A percentile compares a stretch with the other conserved stretches of the same genome.
Conservation (phyloP, 2,888 invertebrate species). For the Ormyrus rosae region DNA sequence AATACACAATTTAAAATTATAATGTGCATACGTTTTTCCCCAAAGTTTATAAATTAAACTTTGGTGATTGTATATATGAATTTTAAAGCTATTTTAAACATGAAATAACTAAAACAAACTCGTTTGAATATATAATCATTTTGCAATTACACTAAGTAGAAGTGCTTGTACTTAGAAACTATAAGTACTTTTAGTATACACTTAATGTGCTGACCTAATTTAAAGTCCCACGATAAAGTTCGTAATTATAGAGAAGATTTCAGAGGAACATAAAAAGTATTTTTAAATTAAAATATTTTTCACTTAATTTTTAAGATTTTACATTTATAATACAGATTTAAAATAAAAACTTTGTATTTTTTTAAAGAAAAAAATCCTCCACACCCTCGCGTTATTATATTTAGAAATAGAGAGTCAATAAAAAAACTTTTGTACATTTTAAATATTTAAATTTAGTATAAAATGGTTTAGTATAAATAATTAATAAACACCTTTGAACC, state of each 20-base stretch:
- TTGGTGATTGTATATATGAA: background rate
- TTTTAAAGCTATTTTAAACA: slow-evolving; percentile 12
- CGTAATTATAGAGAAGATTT: slow-evolving; percentile 14
- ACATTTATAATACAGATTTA: background rate
- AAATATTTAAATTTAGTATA: too few relatives aligned
- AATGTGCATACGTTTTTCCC: too few relatives aligned
- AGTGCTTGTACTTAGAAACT: slow-evolving; percentile 45
- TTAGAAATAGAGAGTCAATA: too few relatives aligned
- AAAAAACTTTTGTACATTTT: too few relatives aligned
- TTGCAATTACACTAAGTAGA: slow-evolving; percentile 45
- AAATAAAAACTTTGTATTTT: too few relatives aligned
- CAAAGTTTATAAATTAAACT: too few relatives aligned
- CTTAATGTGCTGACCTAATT: slow-evolving; percentile 48
- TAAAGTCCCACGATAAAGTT: slow-evolving; percentile 38
- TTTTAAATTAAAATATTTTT: slow-evolving; percentile 32
- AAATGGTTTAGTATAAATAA: too few relatives aligned
- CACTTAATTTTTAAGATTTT: slow-evolving; percentile 6
- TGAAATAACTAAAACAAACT: slow-evolving; percentile 17
- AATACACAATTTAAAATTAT: too few relatives aligned
- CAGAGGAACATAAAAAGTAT: slow-evolving; percentile 9
- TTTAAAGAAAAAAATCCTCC: too few relatives aligned
- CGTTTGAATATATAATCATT: slow-evolving; percentile 9
- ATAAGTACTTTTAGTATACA: slow-evolving; percentile 48
- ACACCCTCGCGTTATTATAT: too few relatives aligned
- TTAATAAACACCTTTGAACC: too few relatives aligned